Percentiles rank a stretch among this genome's conserved stretches.
Evolutionary conservation across 2,888 invertebrate species (phyloP).

Genomic region (Sarcophaga variegata): DNA sequence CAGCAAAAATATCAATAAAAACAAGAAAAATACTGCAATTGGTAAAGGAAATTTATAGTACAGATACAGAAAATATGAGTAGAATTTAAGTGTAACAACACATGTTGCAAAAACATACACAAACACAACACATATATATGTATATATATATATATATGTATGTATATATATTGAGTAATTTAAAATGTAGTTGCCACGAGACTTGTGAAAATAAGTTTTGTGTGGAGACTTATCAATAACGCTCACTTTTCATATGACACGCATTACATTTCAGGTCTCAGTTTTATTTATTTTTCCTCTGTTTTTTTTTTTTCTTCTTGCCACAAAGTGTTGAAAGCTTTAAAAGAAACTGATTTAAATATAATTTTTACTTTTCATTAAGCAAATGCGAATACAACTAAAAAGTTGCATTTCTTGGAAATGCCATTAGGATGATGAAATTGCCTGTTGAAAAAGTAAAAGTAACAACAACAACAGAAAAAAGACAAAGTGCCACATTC

Average conservation of each 20-base stretch:
- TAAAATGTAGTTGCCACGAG: not conserved
- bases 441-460: not conserved
- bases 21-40: not conserved
- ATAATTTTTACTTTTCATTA: constrained; percentile 21
- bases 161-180: not conserved
- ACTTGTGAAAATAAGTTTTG: not conserved
- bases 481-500: constrained; percentile 8
- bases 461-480: not conserved
- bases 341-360: constrained; percentile 27
- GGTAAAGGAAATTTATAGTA: constrained; percentile 50
- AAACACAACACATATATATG: not conserved
- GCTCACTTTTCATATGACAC: constrained; percentile 18
- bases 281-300: too few species aligned
- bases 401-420: constrained; percentile 13
- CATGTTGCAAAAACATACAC: not conserved
- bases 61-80: constrained; percentile 26
- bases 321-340: too few species aligned
- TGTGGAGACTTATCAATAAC: constrained; percentile 44
- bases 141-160: not conserved
- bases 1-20: too few species aligned
- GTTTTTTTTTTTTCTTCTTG: too few species aligned
- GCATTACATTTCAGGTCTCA: constrained; percentile 4
- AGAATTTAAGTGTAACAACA: constrained; percentile 43
- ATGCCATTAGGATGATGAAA: constrained; percentile 8
- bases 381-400: not conserved